Evolutionary conservation across 2,888 invertebrate species (phyloP).

Genomic region (Orthosia gothica): DNA sequence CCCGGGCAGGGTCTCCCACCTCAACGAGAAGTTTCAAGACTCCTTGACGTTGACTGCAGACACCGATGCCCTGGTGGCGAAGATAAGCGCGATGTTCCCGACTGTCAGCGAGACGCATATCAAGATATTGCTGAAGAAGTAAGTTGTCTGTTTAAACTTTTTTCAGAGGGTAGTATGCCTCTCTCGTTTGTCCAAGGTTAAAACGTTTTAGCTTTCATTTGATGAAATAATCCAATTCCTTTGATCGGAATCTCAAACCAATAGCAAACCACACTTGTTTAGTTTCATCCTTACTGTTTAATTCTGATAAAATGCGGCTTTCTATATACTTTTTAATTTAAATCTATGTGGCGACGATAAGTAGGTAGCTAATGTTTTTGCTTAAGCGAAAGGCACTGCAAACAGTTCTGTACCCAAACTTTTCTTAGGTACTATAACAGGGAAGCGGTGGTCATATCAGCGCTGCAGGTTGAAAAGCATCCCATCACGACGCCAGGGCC

Average conservation of each 20-base stretch:
- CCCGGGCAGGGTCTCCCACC: conserved; percentile 88
- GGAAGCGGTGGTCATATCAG: conserved; percentile 98
- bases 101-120: conserved; percentile 97
- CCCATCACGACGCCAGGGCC: conserved; percentile 97
- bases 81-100: conserved; percentile 97
- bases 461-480: conserved; percentile 98
- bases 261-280: neutral
- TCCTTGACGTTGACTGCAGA: conserved; percentile 93
- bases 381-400: conserved; percentile 18
- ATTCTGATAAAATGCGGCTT: conserved; percentile 9
- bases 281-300: neutral
- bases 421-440: conserved; percentile 96
- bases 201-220: no score
- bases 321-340: neutral
- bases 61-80: conserved; percentile 94
- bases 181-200: no score
- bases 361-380: conserved; percentile 24
- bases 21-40: conserved; percentile 91
- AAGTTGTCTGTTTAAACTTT: conserved; percentile 74
- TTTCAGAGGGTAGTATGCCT: no score
- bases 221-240: neutral
- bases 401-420: neutral
- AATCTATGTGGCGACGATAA: conserved; percentile 13
- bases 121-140: conserved; percentile 97
- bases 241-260: neutral